phyloP scores from a whole-genome alignment of 2,888 invertebrate genomes.

The Spodoptera exigua region DNA sequence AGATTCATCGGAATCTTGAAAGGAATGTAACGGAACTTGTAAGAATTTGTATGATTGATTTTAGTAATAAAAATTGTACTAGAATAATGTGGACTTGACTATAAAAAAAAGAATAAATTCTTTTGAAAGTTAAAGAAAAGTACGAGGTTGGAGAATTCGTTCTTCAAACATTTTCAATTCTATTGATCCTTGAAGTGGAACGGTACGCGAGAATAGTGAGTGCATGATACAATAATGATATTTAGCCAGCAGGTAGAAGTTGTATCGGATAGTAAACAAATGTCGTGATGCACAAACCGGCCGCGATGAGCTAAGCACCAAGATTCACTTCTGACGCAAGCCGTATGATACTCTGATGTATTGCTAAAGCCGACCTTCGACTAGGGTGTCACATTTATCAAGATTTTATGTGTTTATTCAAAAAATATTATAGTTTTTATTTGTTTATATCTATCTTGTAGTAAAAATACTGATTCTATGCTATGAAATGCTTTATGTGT shows the following conservation, averaged over 20 bases:
- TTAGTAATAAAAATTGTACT: too few species aligned
- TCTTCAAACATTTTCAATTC: too few species aligned
- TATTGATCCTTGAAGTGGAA: neutral
- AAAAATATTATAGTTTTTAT: conserved; percentile 17
- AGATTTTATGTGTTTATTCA: conserved; percentile 19
- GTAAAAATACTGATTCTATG: conserved; percentile 27
- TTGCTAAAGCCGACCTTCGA: conserved; percentile 47
- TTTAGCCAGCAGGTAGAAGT: conserved; percentile 45
- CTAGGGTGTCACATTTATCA: conserved; percentile 43
- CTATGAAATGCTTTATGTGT: conserved; percentile 6
- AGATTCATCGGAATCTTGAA: conserved; percentile 34
- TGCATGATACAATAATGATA: conserved; percentile 28
- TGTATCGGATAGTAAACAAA: conserved; percentile 56
- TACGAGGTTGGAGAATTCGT: neutral
- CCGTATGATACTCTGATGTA: conserved; percentile 38
- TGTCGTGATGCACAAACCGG: conserved; percentile 57
- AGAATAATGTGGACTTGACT: too few species aligned
- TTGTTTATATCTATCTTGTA: conserved; percentile 20
- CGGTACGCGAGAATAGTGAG: conserved; percentile 5
- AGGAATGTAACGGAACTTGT: too few species aligned
- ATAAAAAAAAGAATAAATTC: too few species aligned
- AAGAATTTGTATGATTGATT: too few species aligned
- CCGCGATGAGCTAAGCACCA: conserved; percentile 59
- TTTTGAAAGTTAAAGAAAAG: too few species aligned
- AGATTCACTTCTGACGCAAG: conserved; percentile 57